Evolutionary conservation across 2,113 vertebrate genomes (phyloP), one percentile per base, ranked within the genome.

Genomic region (Zosterops borbonicus): DNA sequence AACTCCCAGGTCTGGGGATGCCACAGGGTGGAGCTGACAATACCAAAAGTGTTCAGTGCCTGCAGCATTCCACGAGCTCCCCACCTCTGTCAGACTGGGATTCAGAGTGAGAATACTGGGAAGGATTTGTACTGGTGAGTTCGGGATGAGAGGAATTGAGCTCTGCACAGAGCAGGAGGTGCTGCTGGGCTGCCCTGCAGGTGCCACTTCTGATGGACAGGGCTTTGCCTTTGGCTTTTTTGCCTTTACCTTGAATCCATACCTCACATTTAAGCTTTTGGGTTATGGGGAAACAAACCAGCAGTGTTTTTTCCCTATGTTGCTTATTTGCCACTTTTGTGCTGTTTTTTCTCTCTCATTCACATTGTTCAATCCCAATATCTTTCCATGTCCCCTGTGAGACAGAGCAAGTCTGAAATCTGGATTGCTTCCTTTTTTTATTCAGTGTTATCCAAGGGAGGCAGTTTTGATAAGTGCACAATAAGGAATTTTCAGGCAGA

Each of bases 1-100:
- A 95, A 53, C 46, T 94, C 94, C n/a, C 58, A 47, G 55, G 14
- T 88, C 76, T 96, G 18, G 65, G 95, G 91, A 89, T 96, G 95
- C 92, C 77, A 21, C 92, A 15, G 77, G 67, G 87, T 85, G 70
- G 84, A 81, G 68, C 73, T 96, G 92, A 89, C 89, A 91, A 65
- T 75, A 14, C 85, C 94, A 2, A 28, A 75, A 89, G 70, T 97
- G 88, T 95, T 96, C 78, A 15, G 41, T 6, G 17, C 64, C 95
- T 97, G 59, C 63, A 80, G 46, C 97, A 39, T 39, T 39, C 39
- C 39, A 39, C 5, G 12, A 39, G 29, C 90, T 90, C 82, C 95
- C 94, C 65, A 8, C 37, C 50, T 58, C n/a, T 58, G 87, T 92
- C 59, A 92, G 87, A 9, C 58, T 75, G 87, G 95, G 76, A 71